Conservation (phyloP, 2,113 vertebrate genomes). For the Amphiprion ocellaris region DNA sequence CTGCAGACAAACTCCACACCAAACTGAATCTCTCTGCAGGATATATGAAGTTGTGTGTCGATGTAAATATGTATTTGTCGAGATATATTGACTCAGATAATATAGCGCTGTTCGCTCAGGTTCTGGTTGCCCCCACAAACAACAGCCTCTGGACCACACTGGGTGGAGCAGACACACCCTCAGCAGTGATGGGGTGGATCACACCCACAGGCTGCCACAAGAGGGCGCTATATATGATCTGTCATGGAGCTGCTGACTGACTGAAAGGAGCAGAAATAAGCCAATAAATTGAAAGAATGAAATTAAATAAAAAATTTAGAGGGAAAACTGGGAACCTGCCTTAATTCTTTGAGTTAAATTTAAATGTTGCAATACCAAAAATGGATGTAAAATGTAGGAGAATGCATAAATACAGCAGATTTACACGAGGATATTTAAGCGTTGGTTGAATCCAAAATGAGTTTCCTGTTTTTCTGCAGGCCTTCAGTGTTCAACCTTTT, state of each 20-base stretch:
- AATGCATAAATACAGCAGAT: neutral
- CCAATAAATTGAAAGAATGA: slow-evolving; percentile 48
- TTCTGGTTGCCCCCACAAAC: slow-evolving; percentile 51
- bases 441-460: too few relatives aligned
- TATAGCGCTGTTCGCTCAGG: slow-evolving; percentile 66
- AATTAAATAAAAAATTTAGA: slow-evolving; percentile 71
- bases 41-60: slow-evolving; percentile 47
- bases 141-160: slow-evolving; percentile 51
- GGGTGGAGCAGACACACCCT: slow-evolving; percentile 52
- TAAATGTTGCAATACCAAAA: neutral
- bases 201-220: slow-evolving; percentile 34
- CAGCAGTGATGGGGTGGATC: slow-evolving; percentile 8
- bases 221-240: slow-evolving; percentile 50
- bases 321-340: slow-evolving; percentile 10
- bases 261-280: slow-evolving; percentile 39
- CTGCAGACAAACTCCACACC: slow-evolving; percentile 4
- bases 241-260: slow-evolving; percentile 36
- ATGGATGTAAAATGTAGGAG: neutral
- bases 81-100: slow-evolving; percentile 54
- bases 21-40: slow-evolving; percentile 20
- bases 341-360: slow-evolving; percentile 36
- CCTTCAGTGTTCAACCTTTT: neutral
- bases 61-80: slow-evolving; percentile 73
- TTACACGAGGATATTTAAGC: neutral
- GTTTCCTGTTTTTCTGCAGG: neutral